Percentiles rank a stretch among this genome's conserved stretches.
Conservation (phyloP, 1,140 invertebrate genomes). For the Frieseomelitta varia region DNA sequence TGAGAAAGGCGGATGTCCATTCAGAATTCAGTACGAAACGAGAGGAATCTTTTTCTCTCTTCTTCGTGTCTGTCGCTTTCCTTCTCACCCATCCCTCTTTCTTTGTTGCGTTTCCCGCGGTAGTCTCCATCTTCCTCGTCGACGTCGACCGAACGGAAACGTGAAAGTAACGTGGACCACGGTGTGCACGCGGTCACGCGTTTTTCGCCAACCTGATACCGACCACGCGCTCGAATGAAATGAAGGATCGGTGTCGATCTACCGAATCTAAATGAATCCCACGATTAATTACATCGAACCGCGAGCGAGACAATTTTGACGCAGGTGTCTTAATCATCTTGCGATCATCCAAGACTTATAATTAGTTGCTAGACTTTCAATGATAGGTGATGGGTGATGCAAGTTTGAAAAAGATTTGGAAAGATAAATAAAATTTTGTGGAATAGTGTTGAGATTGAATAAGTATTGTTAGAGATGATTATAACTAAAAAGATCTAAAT, state of each 20-base stretch:
- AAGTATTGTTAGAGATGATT: too few species aligned
- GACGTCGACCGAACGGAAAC: slow-evolving; percentile 2
- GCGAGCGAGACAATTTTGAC: not conserved
- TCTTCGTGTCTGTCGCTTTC: not conserved
- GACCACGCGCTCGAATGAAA: not conserved
- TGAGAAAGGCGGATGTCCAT: slow-evolving; percentile 44
- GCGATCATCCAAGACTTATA: not conserved
- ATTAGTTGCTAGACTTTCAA: not conserved
- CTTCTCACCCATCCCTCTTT: not conserved
- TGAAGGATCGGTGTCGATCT: not conserved
- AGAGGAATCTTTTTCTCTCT: not conserved
- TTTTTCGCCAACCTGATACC: not conserved
- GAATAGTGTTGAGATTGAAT: too few species aligned
- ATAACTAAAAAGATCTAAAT: too few species aligned
- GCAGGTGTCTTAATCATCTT: too few species aligned
- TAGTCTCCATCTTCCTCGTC: not conserved
- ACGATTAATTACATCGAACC: not conserved
- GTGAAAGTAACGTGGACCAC: slow-evolving; percentile 15
- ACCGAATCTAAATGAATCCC: slow-evolving; percentile 4
- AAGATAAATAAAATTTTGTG: not conserved
- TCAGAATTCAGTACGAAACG: slow-evolving; percentile 23
- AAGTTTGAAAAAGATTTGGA: not conserved
- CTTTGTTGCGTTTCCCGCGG: not conserved
- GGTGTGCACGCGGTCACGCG: not conserved
- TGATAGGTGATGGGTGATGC: too few species aligned